Base-by-base conservation (phyloP, 2,888 invertebrate species). In the Venusia cambrica region DNA sequence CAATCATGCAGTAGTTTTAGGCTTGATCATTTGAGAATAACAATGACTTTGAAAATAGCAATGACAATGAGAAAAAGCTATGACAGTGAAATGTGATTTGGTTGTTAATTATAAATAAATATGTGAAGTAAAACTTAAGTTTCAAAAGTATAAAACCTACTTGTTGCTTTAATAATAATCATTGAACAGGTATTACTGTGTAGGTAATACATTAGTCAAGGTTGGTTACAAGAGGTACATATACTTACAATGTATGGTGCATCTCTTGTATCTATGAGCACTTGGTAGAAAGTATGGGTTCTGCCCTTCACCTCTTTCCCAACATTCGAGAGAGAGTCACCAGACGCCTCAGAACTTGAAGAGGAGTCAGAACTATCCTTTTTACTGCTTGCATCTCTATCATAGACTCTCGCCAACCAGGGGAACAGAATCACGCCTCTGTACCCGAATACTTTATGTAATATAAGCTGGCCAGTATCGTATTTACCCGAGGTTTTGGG, bases 361-460 rank as follows among this genome's bases (percentile, higher is more conserved):
- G 74, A 45, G 15, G 73, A 32, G 30, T 84, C 83, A 3, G 73
- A 53, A 34, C 72, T 87, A 57, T 91, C 90, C 58, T 89, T 90
- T 66, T 92, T 92, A 57, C 89, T 91, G 1, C 93, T 93, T 30
- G 93, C 87, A 88, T 98, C 97, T 61, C 98, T 89, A 67, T 99
- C 98, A 65, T 97, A 98, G 1, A 98, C 97, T 65, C 96, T 90
- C 4, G 98, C 98, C 42, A 96, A 85, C 98, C 99, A 99, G 1
- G 99, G 98, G 73, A 99, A 99, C 28, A 99, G 88, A 37, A 99
- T 93, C 5, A 99, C 97, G 2, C 99, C 99, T 55, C 99, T 90
- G 73, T 99, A 99, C 6, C 98, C 98, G 77, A 99, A 99, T 7
- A 99, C 94, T 62, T 96, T 92, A 72, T 99, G 99, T 30, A 99